Evolutionary conservation across 1,140 invertebrate genomes (phyloP), one percentile per base, ranked within the genome.

Genomic region (Dreissena rostriformis): DNA sequence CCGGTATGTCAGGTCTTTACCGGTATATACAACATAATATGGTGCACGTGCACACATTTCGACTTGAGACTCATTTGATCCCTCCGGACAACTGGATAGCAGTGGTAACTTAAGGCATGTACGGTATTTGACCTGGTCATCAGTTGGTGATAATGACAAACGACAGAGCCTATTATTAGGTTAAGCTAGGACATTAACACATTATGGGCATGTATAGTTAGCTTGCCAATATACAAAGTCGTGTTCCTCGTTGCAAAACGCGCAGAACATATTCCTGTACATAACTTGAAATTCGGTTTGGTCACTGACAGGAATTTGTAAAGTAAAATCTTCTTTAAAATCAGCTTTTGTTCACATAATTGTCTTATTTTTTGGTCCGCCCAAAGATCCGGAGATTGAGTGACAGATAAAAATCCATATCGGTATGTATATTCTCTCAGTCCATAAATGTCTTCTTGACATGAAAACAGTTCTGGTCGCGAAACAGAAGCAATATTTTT

Each of bases 251-350:
- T 72, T 72, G 52, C 70, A 72, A 49, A 26, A 72, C 2, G 70
- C 70, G 52, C 70, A 72, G 70, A 5, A 72, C 70, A 72, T 72
- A 72, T 72, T 72, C 39, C 52, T 72, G 39, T 72, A 72, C 17
- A 49, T 49, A 6, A 72, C 26, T 39, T 72, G 39, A 14, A 15
- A 19, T 52, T 49, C 26, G 1, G n/a, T 29, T n/a, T 6, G 57
- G 26, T 72, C 29, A n/a, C 29, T n/a, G 17, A 72, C 70, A n/a
- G 39, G 26, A 52, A 72, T 19, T 14, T 72, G 8, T 39, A 5
- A 72, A 26, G 8, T 19, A 2, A 51, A 51, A 26, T 72, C 57
- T 5, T 68, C 26, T 75, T 1, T 24, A 19, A 39, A 39, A 39
- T 29, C 2, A 19, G 6, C 6, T 51, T 52, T 17, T 19, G 6